Evolutionary conservation across 2,113 vertebrate genomes (phyloP), one percentile per base, ranked within the genome.

Genomic region (Peromyscus leucopus): DNA sequence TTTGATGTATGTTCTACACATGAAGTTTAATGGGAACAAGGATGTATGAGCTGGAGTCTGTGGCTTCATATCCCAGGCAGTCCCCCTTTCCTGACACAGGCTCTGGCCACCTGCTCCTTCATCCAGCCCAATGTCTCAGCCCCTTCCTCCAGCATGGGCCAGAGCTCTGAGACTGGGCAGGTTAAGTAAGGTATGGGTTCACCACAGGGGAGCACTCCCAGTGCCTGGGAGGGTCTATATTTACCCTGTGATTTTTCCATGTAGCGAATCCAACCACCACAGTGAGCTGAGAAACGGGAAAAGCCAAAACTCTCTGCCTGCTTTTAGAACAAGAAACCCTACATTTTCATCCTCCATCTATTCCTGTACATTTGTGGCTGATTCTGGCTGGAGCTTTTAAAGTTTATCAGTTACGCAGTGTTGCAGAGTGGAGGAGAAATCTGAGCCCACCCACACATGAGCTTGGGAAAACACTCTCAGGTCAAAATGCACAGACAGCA

Each of bases 1-100:
- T 72, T 94, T 75, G 2, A 31, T 80, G 36, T 31, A 26, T 76
- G 46, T 96, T 89, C 79, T 90, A 21, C 93, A 57, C 83, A 31
- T 87, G 46, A 92, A 72, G n/a, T 65, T 59, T 10, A 7, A 0
- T 42, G 87, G 15, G 17, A 33, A 31, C 13, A 42, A 5, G 5
- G 28, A 55, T 65, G 15, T 33, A 7, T 5, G 7, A 15, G 5
- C 39, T 57, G 21, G 57, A 19, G n/a, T 69, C 86, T 46, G 39
- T 57, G 76, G 7, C 21, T 22, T 72, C 5, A 0, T 21, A 11
- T 79, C 51, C n/a, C 9, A 55, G 6, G 39, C 5, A 9, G 11
- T 16, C 16, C 79, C 5, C 5, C 33, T 26, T 61, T n/a, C 67
- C 72, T 33, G 55, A 36, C 42, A 22, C 3, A 7, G 1, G 21